A percentile compares a stretch with the other conserved stretches of the same genome.
Evolutionary conservation across 2,797 vertebrate species (phyloP).

Genomic region (Malacoctenus gilli): DNA sequence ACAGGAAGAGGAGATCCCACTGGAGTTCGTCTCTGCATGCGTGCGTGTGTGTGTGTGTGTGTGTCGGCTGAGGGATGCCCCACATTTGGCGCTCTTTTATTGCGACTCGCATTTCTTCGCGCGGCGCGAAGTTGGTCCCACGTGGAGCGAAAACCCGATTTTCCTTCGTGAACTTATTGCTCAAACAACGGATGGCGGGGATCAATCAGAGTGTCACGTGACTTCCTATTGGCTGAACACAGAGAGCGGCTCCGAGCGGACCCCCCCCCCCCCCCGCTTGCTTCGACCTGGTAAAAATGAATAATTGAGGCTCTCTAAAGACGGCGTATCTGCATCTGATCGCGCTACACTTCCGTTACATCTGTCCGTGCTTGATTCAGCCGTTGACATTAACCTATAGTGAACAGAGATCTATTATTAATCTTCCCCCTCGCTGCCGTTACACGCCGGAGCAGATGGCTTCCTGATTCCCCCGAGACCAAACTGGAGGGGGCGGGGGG

Average conservation of each 20-base stretch:
- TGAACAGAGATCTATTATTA: too few species aligned
- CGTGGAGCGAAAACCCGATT: background rate
- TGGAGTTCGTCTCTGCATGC: conserved; percentile 21
- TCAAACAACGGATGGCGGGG: background rate
- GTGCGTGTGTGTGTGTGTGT: conserved; percentile 9
- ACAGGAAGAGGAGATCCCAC: conserved; percentile 71
- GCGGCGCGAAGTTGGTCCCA: background rate
- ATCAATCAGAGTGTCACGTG: background rate
- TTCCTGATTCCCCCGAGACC: background rate
- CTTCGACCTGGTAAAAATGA: too few species aligned
- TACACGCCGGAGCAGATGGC: background rate
- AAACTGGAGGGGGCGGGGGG: too few species aligned
- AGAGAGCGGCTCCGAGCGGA: too few species aligned
- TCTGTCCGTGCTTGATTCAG: too few species aligned
- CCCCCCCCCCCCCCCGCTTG: too few species aligned
- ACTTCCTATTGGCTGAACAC: too few species aligned
- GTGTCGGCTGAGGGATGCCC: conserved; percentile 27
- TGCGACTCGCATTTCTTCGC: background rate
- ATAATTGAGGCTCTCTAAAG: too few species aligned
- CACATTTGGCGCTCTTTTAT: conserved; percentile 33
- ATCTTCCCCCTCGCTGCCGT: too few species aligned
- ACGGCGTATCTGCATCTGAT: too few species aligned
- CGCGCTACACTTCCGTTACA: too few species aligned
- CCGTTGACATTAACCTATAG: too few species aligned
- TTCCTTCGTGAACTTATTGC: background rate